phyloP scores from a whole-genome alignment of 37 sponge, comb jelly and placozoan genomes.

The Diacarnus erythraeanus region DNA sequence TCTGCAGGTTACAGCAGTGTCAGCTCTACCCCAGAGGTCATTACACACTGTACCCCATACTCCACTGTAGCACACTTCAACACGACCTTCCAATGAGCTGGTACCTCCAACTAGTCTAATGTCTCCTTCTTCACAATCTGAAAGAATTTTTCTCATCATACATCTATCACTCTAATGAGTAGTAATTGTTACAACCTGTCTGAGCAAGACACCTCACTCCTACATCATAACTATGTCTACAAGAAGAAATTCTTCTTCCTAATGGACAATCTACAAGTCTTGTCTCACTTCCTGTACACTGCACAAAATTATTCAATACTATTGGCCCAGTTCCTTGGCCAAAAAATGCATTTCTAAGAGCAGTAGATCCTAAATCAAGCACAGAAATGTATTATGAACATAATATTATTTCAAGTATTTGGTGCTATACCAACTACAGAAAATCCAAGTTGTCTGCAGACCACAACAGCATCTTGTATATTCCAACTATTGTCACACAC shows the following conservation, averaged over 20 bases:
- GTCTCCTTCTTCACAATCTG: background rate
- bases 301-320: background rate
- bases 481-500: too few species aligned
- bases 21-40: background rate
- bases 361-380: background rate
- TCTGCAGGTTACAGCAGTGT: background rate
- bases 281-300: conserved; percentile 17
- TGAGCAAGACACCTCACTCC: background rate
- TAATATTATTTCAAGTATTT: too few species aligned
- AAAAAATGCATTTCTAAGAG: background rate
- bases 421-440: too few species aligned
- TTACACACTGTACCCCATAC: conserved; percentile 23
- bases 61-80: background rate
- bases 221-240: background rate
- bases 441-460: too few species aligned
- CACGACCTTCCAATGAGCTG: background rate
- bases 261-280: conserved; percentile 16
- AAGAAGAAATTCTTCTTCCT: background rate
- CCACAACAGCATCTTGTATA: too few species aligned
- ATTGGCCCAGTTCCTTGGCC: background rate
- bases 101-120: conserved; percentile 3
- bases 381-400: too few species aligned
- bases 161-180: background rate
- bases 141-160: background rate
- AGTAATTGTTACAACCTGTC: background rate